A percentile compares a stretch with the other conserved stretches of the same genome.
These are phyloP conservation scores for Mus minutoides DNA, from an alignment of 2,797 vertebrate species.

Conservation along the genomic window DNA sequence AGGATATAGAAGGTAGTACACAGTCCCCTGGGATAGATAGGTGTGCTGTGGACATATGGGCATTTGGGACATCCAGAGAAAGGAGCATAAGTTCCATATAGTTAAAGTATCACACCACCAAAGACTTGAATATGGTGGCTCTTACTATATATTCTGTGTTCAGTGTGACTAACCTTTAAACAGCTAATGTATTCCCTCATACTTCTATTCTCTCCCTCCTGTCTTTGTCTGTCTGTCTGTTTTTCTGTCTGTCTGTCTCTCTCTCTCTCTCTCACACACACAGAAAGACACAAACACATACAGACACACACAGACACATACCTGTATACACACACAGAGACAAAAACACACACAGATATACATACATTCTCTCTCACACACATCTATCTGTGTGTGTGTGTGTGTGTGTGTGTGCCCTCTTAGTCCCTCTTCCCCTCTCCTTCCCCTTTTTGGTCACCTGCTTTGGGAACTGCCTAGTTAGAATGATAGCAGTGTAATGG, in stretches of 20 bases:
- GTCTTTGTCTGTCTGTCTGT: background rate
- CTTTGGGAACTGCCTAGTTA: background rate
- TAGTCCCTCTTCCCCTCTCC: background rate
- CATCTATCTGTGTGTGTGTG: no score
- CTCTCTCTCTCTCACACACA: no score
- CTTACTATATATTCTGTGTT: conserved; percentile 2
- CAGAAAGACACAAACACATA: background rate
- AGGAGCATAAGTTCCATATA: conserved; percentile 13
- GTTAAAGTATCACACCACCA: conserved; percentile 33
- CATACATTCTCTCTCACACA: background rate
- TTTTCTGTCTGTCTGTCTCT: background rate
- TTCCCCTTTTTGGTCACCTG: background rate
- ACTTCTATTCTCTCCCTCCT: background rate
- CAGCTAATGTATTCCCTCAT: background rate
- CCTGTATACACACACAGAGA: no score
- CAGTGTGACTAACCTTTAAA: background rate
- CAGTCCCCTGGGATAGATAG: background rate
- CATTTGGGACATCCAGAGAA: conserved; percentile 10
- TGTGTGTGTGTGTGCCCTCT: background rate
- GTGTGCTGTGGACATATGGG: background rate
- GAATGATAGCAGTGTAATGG: background rate
- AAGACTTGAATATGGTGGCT: conserved; percentile 26
- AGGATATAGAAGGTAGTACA: background rate
- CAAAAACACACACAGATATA: background rate
- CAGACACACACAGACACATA: background rate